Evolutionary conservation across 2,888 invertebrate genomes (phyloP).

Genomic region (Nymphalis urticae): DNA sequence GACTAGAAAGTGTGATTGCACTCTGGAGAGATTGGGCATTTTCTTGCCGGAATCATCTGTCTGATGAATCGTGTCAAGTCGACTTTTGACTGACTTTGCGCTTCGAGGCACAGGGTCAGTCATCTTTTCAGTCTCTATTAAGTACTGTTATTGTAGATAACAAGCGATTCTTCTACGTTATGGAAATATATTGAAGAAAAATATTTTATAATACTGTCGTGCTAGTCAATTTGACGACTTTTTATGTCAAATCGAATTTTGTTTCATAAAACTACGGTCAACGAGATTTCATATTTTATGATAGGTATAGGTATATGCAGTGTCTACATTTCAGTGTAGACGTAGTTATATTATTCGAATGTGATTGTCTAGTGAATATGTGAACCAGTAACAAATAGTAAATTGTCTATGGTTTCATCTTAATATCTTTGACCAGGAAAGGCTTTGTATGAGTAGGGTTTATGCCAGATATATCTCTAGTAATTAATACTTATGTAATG

Average conservation of each 20-base stretch:
- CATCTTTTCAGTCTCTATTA: constrained; percentile 43
- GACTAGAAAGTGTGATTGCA: constrained; percentile 70
- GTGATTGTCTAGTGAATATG: neutral
- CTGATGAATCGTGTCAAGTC: constrained; percentile 49
- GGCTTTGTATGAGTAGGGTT: too few relatives aligned
- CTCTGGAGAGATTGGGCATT: constrained; percentile 43
- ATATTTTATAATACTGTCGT: neutral
- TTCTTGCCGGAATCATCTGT: constrained; percentile 30
- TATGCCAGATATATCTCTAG: too few relatives aligned
- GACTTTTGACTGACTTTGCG: constrained; percentile 56
- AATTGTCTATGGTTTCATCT: too few relatives aligned
- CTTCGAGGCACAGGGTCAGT: constrained; percentile 50
- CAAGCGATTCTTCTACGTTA: too few relatives aligned
- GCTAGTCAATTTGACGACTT: constrained; percentile 6
- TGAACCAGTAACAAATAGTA: too few relatives aligned
- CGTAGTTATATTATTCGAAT: neutral
- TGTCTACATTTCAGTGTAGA: neutral
- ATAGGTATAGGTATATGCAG: neutral
- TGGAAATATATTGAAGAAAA: too few relatives aligned
- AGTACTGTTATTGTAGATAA: too few relatives aligned
- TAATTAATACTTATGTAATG: too few relatives aligned
- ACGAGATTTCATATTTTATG: neutral
- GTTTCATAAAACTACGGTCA: constrained; percentile 4
- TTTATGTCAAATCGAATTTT: neutral
- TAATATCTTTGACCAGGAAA: too few relatives aligned